Evolutionary conservation across 2,113 vertebrate genomes (phyloP), one percentile per base, ranked within the genome.

Genomic region (Halcyon malimbica): DNA sequence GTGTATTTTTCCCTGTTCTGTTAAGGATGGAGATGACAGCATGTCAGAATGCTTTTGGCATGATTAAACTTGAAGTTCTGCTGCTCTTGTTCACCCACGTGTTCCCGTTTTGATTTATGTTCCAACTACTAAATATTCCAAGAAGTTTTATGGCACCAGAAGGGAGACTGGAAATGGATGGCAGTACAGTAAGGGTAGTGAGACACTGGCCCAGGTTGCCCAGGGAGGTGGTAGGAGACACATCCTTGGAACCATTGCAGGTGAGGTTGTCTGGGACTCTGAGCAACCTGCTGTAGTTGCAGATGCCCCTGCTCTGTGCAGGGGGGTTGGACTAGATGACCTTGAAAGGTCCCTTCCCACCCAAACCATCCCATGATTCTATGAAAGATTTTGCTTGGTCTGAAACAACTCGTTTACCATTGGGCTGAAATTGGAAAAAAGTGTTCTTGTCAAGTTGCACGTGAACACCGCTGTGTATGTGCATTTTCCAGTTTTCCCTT

Each of bases 381-480:
- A 16, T 53, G 51, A 53, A 69, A 35, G 28, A 51, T 11, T 85
- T 73, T 29, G 17, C 63, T 42, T 41, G 17, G 39, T 41, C 63
- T 41, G 39, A 29, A 63, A 37, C 35, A 26, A 11, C 25, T 63
- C n/a, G 5, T 37, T 35, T 69, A 23, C 53, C 26, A 19, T 69
- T 73, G 33, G 11, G 35, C 75, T 69, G 33, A 70, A 69, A 31
- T 6, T 74, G 42, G 50, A 60, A 63, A 37, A 41, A 68, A 51
- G 23, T 2, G 26, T 59, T 87, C 18, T 60, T 68, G 23, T 79
- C 33, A 60, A 64, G 26, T 6, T 85, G 33, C 39, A 17, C 3
- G 26, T 46, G n/a, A 75, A 16, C 10, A 3, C 24, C 17, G 4
- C 5, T 53, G 16, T 53, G 33, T 44, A 15, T 0, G 0, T n/a